phyloP scores from a whole-genome alignment of 2,888 invertebrate genomes.

The Lordiphosa andalusiaca region DNA sequence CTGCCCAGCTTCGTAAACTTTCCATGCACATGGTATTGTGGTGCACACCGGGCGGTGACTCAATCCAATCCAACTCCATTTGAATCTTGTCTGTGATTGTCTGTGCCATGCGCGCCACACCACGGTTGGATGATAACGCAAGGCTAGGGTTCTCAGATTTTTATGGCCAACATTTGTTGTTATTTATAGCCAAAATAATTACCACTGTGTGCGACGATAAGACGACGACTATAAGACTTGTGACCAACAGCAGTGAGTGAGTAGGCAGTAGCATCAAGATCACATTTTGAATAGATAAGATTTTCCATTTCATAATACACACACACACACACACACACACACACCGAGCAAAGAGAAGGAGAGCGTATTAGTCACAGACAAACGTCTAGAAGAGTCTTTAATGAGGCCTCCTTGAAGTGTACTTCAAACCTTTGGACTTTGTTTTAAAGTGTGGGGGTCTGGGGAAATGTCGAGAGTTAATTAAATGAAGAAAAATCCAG shows the following conservation, averaged over 20 bases:
- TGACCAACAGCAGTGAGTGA: too few species aligned
- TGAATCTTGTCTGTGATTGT: neutral
- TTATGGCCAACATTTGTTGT: slow-evolving; percentile 55
- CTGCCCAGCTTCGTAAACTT: slow-evolving; percentile 35
- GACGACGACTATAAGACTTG: slow-evolving; percentile 22
- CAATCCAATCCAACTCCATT: slow-evolving; percentile 6
- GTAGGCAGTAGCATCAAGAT: too few species aligned
- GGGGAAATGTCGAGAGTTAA: too few species aligned
- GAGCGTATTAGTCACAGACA: too few species aligned
- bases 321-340: too few species aligned
- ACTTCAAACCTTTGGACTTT: too few species aligned
- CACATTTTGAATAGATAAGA: neutral
- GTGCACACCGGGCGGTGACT: slow-evolving; percentile 1
- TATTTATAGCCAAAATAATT: slow-evolving; percentile 64
- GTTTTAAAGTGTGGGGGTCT: too few species aligned
- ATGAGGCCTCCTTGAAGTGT: too few species aligned
- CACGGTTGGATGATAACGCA: slow-evolving; percentile 21
- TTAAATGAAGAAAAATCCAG: too few species aligned
- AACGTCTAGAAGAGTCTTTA: too few species aligned
- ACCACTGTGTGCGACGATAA: slow-evolving; percentile 38
- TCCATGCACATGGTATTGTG: slow-evolving; percentile 26
- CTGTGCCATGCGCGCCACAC: slow-evolving; percentile 8
- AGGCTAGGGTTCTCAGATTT: slow-evolving; percentile 14
- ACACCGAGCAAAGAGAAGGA: too few species aligned
- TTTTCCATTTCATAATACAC: neutral